Base-by-base conservation (phyloP, 2,888 invertebrate species). In the Encarsia formosa region DNA sequence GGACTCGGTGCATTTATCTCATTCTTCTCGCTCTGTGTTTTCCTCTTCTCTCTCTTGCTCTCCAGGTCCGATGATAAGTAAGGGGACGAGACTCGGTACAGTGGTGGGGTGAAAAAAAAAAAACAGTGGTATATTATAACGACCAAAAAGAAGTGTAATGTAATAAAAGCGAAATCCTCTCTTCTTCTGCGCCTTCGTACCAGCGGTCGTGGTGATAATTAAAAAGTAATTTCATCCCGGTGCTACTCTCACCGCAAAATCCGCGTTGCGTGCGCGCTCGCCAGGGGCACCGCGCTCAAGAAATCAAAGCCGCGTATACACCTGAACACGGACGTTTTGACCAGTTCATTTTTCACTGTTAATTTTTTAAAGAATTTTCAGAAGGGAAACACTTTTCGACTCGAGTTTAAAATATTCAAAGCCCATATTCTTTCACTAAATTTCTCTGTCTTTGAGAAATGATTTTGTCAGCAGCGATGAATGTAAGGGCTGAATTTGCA, bases 121-220 rank as follows among this genome's bases (percentile, higher is more conserved):
- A 47, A 19, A 34, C 18, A 54, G 35, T 32, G 39, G 15, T 31
- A 37, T 15, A 42, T n/a, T n/a, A n/a, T 19, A n/a, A 42, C 23
- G 42, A 49, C 8, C 5, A 16, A 39, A 39, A 39, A 39, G 13
- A 20, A 39, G 26, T 44, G 38, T 51, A 45, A 55, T 40, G 51
- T 48, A 55, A 55, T 55, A 55, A 50, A 51, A 49, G 55, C 55
- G 48, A 52, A 56, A 56, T 56, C 53, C 56, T 49, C 56, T 50
- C 22, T 39, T 20, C 20, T 20, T 20, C 39, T 39, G n/a, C n/a
- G n/a, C n/a, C n/a, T 16, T 35, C 35, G 11, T 16, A n/a, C 35
- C 11, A 6, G 11, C 35, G 11, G 19, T 39, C 39, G 22, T 50
- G 52, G 52, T 53, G 56, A 52, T 56, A 56, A 56, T 56, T 56